phyloP scores from a whole-genome alignment of 1,140 invertebrate genomes.

The Riptortus pedestris region DNA sequence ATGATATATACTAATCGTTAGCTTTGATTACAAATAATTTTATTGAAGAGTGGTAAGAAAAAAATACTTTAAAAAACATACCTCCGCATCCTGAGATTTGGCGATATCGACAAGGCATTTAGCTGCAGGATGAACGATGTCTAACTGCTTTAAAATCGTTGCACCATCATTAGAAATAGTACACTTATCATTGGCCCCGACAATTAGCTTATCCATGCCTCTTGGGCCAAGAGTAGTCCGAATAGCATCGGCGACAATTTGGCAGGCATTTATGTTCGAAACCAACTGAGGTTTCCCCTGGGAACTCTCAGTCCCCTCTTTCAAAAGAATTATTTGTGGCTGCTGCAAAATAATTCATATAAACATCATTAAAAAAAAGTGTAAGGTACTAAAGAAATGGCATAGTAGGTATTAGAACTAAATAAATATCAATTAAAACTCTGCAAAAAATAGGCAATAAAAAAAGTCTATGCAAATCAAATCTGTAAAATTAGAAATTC shows the following conservation, averaged over 20 bases:
- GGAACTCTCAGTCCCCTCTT: conserved; percentile 93
- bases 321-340: conserved; percentile 94
- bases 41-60: no score
- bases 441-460: background rate
- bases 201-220: conserved; percentile 99
- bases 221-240: conserved; percentile 94
- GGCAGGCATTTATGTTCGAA: conserved; percentile 99
- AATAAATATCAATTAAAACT: background rate
- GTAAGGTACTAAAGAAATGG: background rate
- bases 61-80: no score
- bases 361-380: background rate
- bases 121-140: conserved; percentile 96
- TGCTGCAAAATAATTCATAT: conserved; percentile 54
- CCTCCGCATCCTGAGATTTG: conserved; percentile 98
- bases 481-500: background rate
- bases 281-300: conserved; percentile 94
- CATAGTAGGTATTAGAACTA: background rate
- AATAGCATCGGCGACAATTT: conserved; percentile 87
- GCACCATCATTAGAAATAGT: conserved; percentile 99
- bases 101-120: conserved; percentile 97
- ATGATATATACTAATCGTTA: no score
- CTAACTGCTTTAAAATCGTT: conserved; percentile 93
- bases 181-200: conserved; percentile 74
- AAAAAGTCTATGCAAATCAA: background rate
- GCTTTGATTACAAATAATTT: no score